These are phyloP conservation scores for Amiota minor DNA, from an alignment of 2,888 invertebrate species.

Conservation along the genomic window DNA sequence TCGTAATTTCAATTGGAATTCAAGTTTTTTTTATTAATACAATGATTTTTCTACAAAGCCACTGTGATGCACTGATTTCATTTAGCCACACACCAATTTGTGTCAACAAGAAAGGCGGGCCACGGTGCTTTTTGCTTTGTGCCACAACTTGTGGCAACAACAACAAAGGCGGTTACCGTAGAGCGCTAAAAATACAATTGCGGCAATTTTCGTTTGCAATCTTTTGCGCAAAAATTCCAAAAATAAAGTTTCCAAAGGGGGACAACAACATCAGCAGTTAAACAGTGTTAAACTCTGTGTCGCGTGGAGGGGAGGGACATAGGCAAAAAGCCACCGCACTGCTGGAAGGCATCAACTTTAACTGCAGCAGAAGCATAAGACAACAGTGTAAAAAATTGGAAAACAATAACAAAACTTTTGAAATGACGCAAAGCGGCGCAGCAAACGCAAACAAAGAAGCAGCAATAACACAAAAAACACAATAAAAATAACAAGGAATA, in stretches of 20 bases:
- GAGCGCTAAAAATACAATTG: slow-evolving; percentile 10
- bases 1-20: too few species aligned
- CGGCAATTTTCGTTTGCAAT: slow-evolving; percentile 5
- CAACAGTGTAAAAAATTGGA: too few species aligned
- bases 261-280: too few species aligned
- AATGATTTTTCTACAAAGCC: too few species aligned
- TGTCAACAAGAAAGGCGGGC: slow-evolving; percentile 20
- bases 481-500: too few species aligned
- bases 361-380: not conserved
- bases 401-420: too few species aligned
- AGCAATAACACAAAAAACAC: not conserved
- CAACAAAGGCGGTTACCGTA: not conserved
- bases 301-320: not conserved
- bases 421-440: not conserved
- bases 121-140: not conserved
- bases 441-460: slow-evolving; percentile 17
- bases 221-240: not conserved
- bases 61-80: slow-evolving; percentile 15
- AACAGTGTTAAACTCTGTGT: not conserved
- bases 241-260: not conserved
- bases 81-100: slow-evolving; percentile 3
- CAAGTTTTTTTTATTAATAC: too few species aligned
- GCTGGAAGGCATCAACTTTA: not conserved
- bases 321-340: not conserved
- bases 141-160: not conserved